Percentiles rank a stretch among this genome's conserved stretches.
Conservation (phyloP, 37 sponge, comb jelly and placozoan species). For the Aplysina aerophoba region DNA sequence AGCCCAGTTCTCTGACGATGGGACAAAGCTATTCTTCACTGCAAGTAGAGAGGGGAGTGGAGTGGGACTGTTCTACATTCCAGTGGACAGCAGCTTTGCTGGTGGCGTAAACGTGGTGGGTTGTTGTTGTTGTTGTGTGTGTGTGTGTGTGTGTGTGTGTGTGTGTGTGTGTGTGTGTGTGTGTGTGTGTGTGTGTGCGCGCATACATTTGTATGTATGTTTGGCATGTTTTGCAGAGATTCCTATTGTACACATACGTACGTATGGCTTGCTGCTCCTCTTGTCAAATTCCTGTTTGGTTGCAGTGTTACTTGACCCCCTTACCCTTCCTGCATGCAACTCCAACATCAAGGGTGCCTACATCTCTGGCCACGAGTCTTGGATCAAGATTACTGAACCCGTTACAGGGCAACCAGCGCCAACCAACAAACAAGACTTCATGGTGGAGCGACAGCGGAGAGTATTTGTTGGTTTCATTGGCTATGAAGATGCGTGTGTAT, state of each 20-base stretch:
- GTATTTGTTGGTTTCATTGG: conserved; percentile 1
- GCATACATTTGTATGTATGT: neutral
- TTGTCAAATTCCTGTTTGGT: no score
- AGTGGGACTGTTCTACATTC: conserved; percentile 8
- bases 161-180: neutral
- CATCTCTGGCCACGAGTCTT: neutral
- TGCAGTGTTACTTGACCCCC: no score
- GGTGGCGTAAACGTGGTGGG: neutral
- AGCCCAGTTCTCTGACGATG: neutral
- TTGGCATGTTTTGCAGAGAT: neutral
- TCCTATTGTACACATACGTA: neutral
- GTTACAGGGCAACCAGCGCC: neutral
- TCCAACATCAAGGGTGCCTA: neutral
- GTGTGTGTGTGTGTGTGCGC: neutral
- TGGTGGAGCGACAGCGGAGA: neutral
- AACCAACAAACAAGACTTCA: neutral
- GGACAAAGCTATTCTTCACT: neutral
- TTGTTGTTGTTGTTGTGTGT: neutral
- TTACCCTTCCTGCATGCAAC: no score
- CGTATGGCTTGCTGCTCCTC: no score
- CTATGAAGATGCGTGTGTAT: neutral
- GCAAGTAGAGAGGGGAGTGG: neutral
- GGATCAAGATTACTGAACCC: neutral
- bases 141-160: conserved; percentile 6
- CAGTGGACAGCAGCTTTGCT: neutral